phyloP scores from a whole-genome alignment of 2,888 invertebrate species.

The Spisula solida region DNA sequence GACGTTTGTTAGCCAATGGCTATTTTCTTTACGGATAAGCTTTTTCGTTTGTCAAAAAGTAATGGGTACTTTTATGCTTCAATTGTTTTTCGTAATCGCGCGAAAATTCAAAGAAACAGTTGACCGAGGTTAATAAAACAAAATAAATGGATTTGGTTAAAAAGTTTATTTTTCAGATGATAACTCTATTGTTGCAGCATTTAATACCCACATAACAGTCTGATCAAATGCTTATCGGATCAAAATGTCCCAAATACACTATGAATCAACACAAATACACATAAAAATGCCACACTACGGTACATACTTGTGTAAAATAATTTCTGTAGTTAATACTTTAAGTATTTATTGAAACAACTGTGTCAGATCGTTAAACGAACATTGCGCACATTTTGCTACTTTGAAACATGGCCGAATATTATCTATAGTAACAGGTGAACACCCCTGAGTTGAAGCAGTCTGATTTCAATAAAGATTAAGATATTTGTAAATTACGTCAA shows the following conservation, averaged over 20 bases:
- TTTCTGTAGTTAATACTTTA: no score
- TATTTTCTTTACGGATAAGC: slow-evolving; percentile 65
- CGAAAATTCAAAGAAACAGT: slow-evolving; percentile 49
- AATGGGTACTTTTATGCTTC: slow-evolving; percentile 57
- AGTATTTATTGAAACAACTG: no score
- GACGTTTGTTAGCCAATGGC: slow-evolving; percentile 59
- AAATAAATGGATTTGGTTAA: slow-evolving; percentile 36
- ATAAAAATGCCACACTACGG: background rate
- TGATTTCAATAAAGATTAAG: no score
- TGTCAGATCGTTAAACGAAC: no score
- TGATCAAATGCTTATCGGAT: background rate
- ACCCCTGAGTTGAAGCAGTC: no score
- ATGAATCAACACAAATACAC: slow-evolving; percentile 5
- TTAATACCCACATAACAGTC: slow-evolving; percentile 12
- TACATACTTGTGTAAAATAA: no score
- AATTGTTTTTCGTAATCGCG: slow-evolving; percentile 40
- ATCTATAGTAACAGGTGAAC: no score
- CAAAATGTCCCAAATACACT: slow-evolving; percentile 1
- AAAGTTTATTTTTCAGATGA: slow-evolving; percentile 39
- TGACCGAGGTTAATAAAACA: slow-evolving; percentile 67
- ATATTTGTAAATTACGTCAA: no score
- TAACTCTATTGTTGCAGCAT: slow-evolving; percentile 23
- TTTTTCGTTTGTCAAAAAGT: slow-evolving; percentile 60
- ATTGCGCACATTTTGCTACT: no score
- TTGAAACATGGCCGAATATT: no score